Evolutionary conservation across 2,113 vertebrate species (phyloP).

Genomic region (Neotoma lepida): DNA sequence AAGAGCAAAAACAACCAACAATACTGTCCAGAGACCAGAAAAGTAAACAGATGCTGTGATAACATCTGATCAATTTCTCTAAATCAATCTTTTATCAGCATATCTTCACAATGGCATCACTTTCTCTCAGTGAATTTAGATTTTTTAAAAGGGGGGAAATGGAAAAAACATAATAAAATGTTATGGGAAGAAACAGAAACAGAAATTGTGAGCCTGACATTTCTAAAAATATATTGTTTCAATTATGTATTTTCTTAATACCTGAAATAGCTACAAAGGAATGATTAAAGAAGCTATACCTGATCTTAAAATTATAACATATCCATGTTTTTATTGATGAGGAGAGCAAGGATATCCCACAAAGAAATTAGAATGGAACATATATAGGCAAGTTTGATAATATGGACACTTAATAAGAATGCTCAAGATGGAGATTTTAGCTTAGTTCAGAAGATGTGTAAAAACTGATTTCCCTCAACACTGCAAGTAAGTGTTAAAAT

Average conservation of each 20-base stretch:
- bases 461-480: slow-evolving; percentile 80
- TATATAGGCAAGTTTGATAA: slow-evolving; percentile 69
- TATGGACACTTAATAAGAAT: slow-evolving; percentile 73
- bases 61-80: slow-evolving; percentile 44
- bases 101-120: slow-evolving; percentile 6
- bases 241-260: slow-evolving; percentile 57
- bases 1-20: too few species aligned
- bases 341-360: slow-evolving; percentile 55
- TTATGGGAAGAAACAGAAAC: slow-evolving; percentile 1
- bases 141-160: background rate
- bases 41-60: slow-evolving; percentile 39
- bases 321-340: slow-evolving; percentile 60
- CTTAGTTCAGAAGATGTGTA: slow-evolving; percentile 64
- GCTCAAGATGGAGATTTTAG: slow-evolving; percentile 71
- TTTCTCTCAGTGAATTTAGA: slow-evolving; percentile 48
- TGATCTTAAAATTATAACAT: slow-evolving; percentile 61
- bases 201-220: slow-evolving; percentile 24
- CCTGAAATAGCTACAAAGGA: slow-evolving; percentile 47
- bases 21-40: background rate
- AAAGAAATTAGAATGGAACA: slow-evolving; percentile 74
- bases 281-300: slow-evolving; percentile 48
- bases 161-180: background rate
- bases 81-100: slow-evolving; percentile 24
- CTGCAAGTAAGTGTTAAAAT: slow-evolving; percentile 70
- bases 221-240: slow-evolving; percentile 67